phyloP scores from a whole-genome alignment of 2,113 vertebrate genomes.

The Sclerurus mexicanus region DNA sequence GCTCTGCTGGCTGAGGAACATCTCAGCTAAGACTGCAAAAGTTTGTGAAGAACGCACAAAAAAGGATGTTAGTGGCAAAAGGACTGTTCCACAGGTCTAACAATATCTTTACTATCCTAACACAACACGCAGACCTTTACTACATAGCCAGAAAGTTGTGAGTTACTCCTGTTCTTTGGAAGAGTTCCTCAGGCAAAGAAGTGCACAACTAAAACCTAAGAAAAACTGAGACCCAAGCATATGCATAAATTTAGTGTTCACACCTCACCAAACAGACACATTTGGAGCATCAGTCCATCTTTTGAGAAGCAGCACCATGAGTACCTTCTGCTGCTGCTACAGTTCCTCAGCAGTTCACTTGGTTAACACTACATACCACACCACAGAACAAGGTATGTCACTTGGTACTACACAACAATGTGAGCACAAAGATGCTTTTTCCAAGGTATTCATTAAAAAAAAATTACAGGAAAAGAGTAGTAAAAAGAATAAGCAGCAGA shows the following conservation, averaged over 20 bases:
- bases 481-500: background rate
- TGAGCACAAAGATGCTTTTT: background rate
- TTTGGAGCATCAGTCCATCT: background rate
- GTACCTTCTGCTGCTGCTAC: background rate
- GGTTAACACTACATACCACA: background rate
- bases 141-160: background rate
- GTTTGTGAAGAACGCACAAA: background rate
- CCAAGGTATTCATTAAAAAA: background rate
- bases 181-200: background rate
- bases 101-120: background rate
- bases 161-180: background rate
- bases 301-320: background rate
- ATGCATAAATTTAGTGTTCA: background rate
- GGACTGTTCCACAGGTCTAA: background rate
- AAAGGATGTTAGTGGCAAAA: background rate
- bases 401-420: background rate
- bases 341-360: background rate
- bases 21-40: background rate
- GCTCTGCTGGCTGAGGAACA: background rate
- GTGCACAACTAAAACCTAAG: background rate
- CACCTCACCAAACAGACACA: background rate
- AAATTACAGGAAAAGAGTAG: background rate
- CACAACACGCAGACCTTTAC: background rate
- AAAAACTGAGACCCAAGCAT: background rate
- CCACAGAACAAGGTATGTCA: background rate